Evolutionary conservation across 2,113 vertebrate species (phyloP).

Genomic region (Pomatorhinus ruficollis): DNA sequence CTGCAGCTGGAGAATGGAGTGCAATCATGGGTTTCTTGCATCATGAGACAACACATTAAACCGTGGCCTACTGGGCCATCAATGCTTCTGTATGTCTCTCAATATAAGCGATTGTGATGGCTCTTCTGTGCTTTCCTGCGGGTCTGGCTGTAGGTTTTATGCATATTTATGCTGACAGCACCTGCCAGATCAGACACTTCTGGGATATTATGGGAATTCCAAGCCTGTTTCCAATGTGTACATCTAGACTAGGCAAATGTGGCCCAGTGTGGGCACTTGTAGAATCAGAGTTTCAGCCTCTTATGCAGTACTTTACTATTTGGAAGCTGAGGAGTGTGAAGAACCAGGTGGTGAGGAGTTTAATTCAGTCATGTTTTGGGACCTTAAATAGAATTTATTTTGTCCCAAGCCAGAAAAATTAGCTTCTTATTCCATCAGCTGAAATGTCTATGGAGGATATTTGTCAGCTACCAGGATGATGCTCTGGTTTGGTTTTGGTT

Average conservation of each 20-base stretch:
- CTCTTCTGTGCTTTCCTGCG: not conserved
- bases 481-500: not conserved
- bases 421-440: not conserved
- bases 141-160: not conserved
- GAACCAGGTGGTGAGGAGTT: not conserved
- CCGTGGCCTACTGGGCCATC: not conserved
- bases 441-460: not conserved
- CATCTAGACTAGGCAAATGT: not conserved
- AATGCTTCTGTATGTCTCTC: not conserved
- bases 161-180: not conserved
- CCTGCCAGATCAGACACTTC: not conserved
- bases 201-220: not conserved
- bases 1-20: not conserved
- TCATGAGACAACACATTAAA: not conserved
- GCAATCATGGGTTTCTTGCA: not conserved
- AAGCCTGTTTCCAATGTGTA: fast-evolving
- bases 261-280: not conserved
- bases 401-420: not conserved
- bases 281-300: not conserved
- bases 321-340: not conserved
- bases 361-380: not conserved
- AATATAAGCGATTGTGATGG: not conserved
- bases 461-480: not conserved
- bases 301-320: not conserved
- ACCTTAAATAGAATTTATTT: not conserved